phyloP scores from a whole-genome alignment of 2,888 invertebrate species.

The Priocnemis perturbator region DNA sequence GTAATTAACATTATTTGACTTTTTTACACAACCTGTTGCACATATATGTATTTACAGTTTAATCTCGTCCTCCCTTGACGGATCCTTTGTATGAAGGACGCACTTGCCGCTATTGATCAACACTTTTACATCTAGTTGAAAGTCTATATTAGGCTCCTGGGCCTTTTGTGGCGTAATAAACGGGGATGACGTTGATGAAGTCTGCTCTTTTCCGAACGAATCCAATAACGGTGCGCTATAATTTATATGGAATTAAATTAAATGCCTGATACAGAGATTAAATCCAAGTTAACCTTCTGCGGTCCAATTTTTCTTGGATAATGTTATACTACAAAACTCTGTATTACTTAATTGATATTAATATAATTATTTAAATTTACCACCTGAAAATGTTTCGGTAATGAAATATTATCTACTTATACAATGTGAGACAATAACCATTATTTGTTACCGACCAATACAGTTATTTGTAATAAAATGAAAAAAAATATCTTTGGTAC shows the following conservation, averaged over 20 bases:
- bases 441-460: too few relatives aligned
- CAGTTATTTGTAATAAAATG: too few relatives aligned
- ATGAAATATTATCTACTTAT: too few relatives aligned
- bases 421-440: too few relatives aligned
- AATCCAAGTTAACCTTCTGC: too few relatives aligned
- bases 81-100: slow-evolving; percentile 94
- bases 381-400: too few relatives aligned
- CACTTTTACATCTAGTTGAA: slow-evolving; percentile 97
- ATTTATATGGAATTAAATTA: slow-evolving; percentile 2
- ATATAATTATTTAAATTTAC: too few relatives aligned
- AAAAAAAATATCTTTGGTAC: too few relatives aligned
- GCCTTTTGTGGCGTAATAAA: slow-evolving; percentile 78
- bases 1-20: slow-evolving; percentile 70
- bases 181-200: slow-evolving; percentile 70
- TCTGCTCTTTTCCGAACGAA: slow-evolving; percentile 69
- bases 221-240: slow-evolving; percentile 70
- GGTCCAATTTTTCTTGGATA: too few relatives aligned
- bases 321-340: too few relatives aligned
- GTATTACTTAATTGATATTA: too few relatives aligned
- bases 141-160: slow-evolving; percentile 94
- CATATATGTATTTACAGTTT: slow-evolving; percentile 77
- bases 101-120: slow-evolving; percentile 98
- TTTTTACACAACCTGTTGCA: slow-evolving; percentile 33
- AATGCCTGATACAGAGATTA: too few relatives aligned
- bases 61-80: slow-evolving; percentile 81